These are phyloP conservation scores for Colostygia pectinataria DNA, from an alignment of 2,888 invertebrate genomes.

Conservation along the genomic window DNA sequence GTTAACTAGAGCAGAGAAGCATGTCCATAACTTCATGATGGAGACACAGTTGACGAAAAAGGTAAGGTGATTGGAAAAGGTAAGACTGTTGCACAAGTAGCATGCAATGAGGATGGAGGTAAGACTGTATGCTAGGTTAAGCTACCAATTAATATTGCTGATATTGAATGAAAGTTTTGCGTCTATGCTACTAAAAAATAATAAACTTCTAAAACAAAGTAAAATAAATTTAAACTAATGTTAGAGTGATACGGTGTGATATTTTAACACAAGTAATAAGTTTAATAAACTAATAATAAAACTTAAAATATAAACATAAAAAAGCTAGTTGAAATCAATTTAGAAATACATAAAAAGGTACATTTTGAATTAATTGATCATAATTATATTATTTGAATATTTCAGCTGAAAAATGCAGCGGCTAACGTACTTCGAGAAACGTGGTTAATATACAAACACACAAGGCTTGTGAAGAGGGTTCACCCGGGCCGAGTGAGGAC, in stretches of 20 bases:
- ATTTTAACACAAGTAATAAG: constrained; percentile 4
- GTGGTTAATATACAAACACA: constrained; percentile 99
- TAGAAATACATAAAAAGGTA: background rate
- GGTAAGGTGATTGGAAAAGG: constrained; percentile 94
- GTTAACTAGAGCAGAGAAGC: constrained; percentile 99
- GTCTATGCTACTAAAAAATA: constrained; percentile 21
- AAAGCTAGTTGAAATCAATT: constrained; percentile 19
- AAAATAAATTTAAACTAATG: background rate
- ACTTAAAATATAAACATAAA: constrained; percentile 5
- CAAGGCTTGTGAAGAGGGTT: constrained; percentile 98
- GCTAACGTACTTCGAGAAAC: constrained; percentile 99
- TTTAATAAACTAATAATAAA: constrained; percentile 8
- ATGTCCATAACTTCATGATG: constrained; percentile 99
- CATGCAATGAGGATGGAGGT: constrained; percentile 58
- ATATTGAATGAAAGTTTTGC: constrained; percentile 18
- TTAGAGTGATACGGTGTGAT: constrained; percentile 2
- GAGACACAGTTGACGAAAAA: constrained; percentile 99
- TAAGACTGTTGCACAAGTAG: constrained; percentile 82
- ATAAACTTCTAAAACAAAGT: constrained; percentile 2
- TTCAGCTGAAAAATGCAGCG: constrained; percentile 99
- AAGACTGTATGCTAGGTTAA: constrained; percentile 55
- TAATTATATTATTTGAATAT: constrained; percentile 37
- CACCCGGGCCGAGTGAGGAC: constrained; percentile 97
- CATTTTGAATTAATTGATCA: background rate
- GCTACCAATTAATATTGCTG: constrained; percentile 36